Evolutionary conservation across 1,140 invertebrate species (phyloP).

Genomic region (Metopolophium dirhodum): DNA sequence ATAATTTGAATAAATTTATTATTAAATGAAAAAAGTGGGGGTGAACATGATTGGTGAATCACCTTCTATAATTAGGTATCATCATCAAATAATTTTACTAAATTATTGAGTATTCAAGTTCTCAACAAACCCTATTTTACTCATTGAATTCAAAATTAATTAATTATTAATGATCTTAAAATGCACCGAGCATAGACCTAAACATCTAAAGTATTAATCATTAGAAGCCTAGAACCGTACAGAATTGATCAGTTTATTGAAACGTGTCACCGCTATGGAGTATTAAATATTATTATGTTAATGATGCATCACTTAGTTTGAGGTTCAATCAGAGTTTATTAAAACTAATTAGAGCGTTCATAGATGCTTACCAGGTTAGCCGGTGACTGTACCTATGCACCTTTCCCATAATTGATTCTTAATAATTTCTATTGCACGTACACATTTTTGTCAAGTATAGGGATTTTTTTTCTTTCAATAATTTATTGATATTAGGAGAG

Average conservation of each 20-base stretch:
- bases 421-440: neutral
- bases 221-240: neutral
- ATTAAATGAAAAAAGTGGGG: too few species aligned
- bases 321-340: neutral
- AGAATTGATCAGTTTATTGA: slow-evolving; percentile 6
- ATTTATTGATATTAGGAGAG: too few species aligned
- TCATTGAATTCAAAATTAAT: neutral
- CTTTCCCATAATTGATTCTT: neutral
- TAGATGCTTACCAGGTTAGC: neutral
- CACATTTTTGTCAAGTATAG: neutral
- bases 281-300: slow-evolving; percentile 10
- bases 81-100: neutral
- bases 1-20: too few species aligned
- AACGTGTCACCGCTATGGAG: neutral
- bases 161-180: neutral
- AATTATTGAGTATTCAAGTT: neutral
- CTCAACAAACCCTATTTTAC: neutral
- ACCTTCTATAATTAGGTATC: too few species aligned
- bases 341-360: neutral
- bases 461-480: neutral
- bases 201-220: neutral
- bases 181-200: neutral
- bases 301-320: neutral
- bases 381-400: neutral
- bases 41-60: too few species aligned